Evolutionary conservation across 2,888 invertebrate species (phyloP), one percentile per base, ranked within the genome.

Genomic region (Autographa gamma): DNA sequence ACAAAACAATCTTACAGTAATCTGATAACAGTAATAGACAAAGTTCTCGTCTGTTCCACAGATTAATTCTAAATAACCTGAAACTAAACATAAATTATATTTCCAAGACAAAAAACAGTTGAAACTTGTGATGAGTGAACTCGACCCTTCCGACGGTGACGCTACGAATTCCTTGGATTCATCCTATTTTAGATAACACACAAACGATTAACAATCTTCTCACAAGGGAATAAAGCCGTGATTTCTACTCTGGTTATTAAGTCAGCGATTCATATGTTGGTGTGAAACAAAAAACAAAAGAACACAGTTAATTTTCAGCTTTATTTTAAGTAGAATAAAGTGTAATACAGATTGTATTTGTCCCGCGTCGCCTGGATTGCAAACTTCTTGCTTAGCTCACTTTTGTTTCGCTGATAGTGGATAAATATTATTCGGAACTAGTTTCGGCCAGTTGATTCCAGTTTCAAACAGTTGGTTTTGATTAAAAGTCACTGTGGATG

Each of bases 381-480:
- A 85, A 90, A 90, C 86, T 91, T 91, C 85, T 89, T 87, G 91
- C 85, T 85, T 81, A 86, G 85, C 85, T 88, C 85, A 90, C 87
- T 90, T 89, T 89, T 91, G 92, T 92, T 90, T 89, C 83, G 83
- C 85, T 87, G 89, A 90, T 89, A 88, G 86, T 85, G 89, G 86
- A 91, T 92, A 93, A 92, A 92, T 93, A 92, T 90, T 91, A 92
- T 91, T 89, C 85, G 81, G 81, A 89, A 91, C 88, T 88, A 87
- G 90, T 91, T 92, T 88, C 79, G 85, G 86, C 81, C 81, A 83
- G 90, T 89, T 89, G 88, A 89, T 89, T 89, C 85, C 66, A 88
- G 89, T 90, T 91, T 79, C 76, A 85, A 89, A 88, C 86, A 83
- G 85, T 86, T 87, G 84, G 83, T 87, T 91, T 89, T 90, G 88